phyloP scores from a whole-genome alignment of 2,888 invertebrate genomes.

The Frankliniella fusca region DNA sequence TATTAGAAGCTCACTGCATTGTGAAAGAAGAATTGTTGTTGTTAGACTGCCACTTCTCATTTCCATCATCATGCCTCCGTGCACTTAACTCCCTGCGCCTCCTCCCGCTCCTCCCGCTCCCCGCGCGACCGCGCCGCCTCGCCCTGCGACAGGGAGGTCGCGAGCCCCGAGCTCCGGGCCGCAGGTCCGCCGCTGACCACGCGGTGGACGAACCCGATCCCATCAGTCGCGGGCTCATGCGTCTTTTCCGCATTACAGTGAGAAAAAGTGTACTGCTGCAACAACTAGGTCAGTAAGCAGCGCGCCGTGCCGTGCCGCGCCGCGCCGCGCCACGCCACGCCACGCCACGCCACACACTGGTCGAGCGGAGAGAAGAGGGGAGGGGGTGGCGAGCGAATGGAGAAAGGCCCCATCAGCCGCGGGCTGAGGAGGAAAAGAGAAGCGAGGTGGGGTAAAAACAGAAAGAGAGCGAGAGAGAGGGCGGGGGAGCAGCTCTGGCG shows the following conservation, averaged over 20 bases:
- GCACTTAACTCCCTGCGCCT: too few species aligned
- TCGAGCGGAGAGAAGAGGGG: neutral
- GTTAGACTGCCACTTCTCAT: too few species aligned
- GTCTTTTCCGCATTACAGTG: slow-evolving; percentile 22
- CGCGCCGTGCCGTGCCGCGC: neutral
- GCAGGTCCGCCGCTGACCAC: neutral
- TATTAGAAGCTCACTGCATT: too few species aligned
- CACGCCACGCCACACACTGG: neutral
- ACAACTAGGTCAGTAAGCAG: slow-evolving; percentile 24
- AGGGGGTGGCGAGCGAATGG: neutral
- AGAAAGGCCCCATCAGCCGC: slow-evolving; percentile 16
- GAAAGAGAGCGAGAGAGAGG: neutral
- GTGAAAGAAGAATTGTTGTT: too few species aligned
- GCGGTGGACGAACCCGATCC: too few species aligned
- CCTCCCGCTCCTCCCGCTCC: too few species aligned
- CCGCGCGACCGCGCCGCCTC: too few species aligned
- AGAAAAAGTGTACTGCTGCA: slow-evolving; percentile 20
- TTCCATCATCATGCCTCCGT: too few species aligned
- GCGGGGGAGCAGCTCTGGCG: neutral
- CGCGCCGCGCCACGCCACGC: neutral
- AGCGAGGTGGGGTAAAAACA: too few species aligned
- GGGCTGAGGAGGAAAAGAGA: neutral
- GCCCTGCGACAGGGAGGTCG: neutral
- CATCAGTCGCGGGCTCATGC: neutral
- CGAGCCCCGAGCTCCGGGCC: neutral